A percentile compares a stretch with the other conserved stretches of the same genome.
Conservation (phyloP, 2,113 vertebrate genomes). For the Cavia aperea region DNA sequence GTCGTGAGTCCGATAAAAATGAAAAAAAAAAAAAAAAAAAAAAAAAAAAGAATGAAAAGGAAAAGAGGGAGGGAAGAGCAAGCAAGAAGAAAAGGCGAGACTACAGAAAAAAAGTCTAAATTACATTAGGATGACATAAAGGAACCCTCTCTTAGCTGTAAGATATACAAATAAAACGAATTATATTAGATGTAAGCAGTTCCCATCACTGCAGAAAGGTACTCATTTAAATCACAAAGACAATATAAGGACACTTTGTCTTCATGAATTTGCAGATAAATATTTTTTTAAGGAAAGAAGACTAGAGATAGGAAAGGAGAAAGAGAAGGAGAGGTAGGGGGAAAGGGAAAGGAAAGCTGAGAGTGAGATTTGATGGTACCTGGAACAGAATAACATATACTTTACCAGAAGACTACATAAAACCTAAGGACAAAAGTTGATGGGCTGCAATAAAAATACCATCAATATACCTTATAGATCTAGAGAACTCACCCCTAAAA, state of each 20-base stretch:
- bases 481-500: no score
- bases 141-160: constrained; percentile 1
- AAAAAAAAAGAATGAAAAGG: not conserved
- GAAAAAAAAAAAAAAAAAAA: no score
- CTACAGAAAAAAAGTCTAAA: not conserved
- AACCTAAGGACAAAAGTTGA: not conserved
- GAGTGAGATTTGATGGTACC: not conserved
- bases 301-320: not conserved
- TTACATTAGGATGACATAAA: constrained; percentile 23
- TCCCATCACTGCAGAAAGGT: constrained; percentile 20
- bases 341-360: not conserved
- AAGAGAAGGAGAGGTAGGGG: not conserved
- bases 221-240: constrained; percentile 27
- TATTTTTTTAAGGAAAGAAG: not conserved
- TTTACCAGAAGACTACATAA: not conserved
- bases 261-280: constrained; percentile 25
- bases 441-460: no score
- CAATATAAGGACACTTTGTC: not conserved
- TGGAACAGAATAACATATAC: constrained; percentile 6
- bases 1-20: no score
- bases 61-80: no score
- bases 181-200: constrained; percentile 7
- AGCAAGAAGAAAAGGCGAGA: not conserved
- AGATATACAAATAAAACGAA: constrained; percentile 24
- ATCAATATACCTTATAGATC: no score